Evolutionary conservation across 2,888 invertebrate genomes (phyloP), one percentile per base, ranked within the genome.

Genomic region (Nebria salina): DNA sequence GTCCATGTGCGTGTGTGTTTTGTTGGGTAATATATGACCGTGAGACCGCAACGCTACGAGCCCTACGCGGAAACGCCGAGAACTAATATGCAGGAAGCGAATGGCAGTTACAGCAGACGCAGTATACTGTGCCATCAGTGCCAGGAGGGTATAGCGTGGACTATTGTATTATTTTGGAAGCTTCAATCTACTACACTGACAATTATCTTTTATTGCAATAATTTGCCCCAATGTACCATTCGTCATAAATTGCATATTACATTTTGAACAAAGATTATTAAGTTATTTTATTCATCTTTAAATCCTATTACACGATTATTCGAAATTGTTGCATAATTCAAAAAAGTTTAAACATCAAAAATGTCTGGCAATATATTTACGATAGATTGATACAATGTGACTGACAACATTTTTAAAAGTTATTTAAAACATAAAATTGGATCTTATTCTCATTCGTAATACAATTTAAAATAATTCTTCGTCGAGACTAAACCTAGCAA

Each of bases 1-100:
- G 20, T 20, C 20, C 20, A 20, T 20, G 20, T 20, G 20, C 20
- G 20, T 20, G 54, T 13, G 54, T 54, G 34, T 34, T 34, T 34
- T 34, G 34, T 34, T 34, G 54, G 77, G 42, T 77, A 77, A 77
- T 77, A 77, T 77, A 77, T 72, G 77, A 54, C 66, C 70, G 54
- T 72, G 77, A 68, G 77, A 77, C 77, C 77, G 64, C 77, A 77
- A 25, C 72, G 70, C 76, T 54, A 54, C 76, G 73, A 25, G 73
- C 73, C 20, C 65, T 41, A 13, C 13, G 72, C 77, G 77, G 77
- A 77, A 77, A 72, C 77, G 72, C 54, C 43, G 72, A 26, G 77
- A 77, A 77, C 77, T 77, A 77, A 77, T 77, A 70, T 72, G 42
- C 77, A 72, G 77, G 72, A 77, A 77, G 77, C 42, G 76, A 65